These are phyloP conservation scores for Drymodes brunneopygia DNA, from an alignment of 2,113 vertebrate genomes.

Conservation along the genomic window DNA sequence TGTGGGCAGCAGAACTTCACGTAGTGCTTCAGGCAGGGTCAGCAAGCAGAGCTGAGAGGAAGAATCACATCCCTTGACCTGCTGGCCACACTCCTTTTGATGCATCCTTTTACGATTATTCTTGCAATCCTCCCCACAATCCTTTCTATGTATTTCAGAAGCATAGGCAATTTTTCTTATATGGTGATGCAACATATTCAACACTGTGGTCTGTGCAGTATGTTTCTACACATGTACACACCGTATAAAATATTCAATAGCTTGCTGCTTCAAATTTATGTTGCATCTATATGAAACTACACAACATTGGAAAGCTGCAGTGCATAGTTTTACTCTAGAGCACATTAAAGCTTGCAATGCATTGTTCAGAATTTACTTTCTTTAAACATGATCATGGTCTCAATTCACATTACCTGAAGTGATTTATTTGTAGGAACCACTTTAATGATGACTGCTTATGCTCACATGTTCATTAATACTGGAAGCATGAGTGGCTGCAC, in stretches of 20 bases:
- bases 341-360: neutral
- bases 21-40: neutral
- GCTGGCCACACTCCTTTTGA: accelerated
- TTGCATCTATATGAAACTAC: neutral
- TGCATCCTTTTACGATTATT: neutral
- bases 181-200: neutral
- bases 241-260: neutral
- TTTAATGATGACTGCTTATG: accelerated
- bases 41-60: neutral
- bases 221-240: neutral
- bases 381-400: neutral
- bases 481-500: neutral
- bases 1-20: neutral
- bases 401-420: neutral
- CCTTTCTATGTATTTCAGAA: neutral
- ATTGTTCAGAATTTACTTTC: neutral
- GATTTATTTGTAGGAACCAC: neutral
- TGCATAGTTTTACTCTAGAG: neutral
- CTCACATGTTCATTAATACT: neutral
- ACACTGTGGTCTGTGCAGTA: neutral
- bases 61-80: neutral
- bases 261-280: neutral
- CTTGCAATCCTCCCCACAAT: neutral
- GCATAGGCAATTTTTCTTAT: neutral
- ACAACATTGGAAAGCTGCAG: neutral